Base-by-base conservation (phyloP, 2,888 invertebrate species). In the Drosophila hamatofila region DNA sequence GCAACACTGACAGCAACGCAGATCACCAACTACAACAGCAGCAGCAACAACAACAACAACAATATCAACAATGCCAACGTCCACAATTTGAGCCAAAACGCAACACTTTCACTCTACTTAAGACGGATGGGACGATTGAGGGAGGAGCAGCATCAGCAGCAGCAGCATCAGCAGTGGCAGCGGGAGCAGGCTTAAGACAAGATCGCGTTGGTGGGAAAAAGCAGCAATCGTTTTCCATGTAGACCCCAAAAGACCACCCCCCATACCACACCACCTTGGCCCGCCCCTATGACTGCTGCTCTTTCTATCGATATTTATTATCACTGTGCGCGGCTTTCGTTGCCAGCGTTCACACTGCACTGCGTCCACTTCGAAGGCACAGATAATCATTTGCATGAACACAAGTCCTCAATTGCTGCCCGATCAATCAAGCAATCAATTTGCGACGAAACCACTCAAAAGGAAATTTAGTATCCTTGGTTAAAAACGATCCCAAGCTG, bases 31-130 rank as follows among this genome's bases (percentile, higher is more conserved):
- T 63, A 41, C 46, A 67, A 49, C 63, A 68, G 51, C 49, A 63
- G n/a, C 72, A 65, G 48, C 63, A 42, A 49, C 63, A 68, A 54
- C 49, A 63, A 21, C 72, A 65, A 48, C 63, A 42, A 44, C 52
- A 14, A 42, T 61, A 64, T 54, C 64, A 68, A 39, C 41, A 75
- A 76, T 69, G 58, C 61, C 80, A 75, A 75, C 57, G 76, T 72
- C 67, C 65, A 72, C 75, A 71, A 73, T 80, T 85, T 87, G 74
- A 80, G 80, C 67, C 88, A 84, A 81, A 85, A 85, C 89, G 86
- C 86, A 89, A 87, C 86, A 87, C 86, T 87, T 87, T 87, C 86
- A 87, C 86, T 87, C 86, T 87, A 87, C 73, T 87, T 87, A 89
- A 83, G 88, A 87, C 79, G 78, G 74, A 84, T 81, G 88, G 73